Evolutionary conservation across 1,140 invertebrate species (phyloP), one percentile per base, ranked within the genome.

Genomic region (Homarus americanus): DNA sequence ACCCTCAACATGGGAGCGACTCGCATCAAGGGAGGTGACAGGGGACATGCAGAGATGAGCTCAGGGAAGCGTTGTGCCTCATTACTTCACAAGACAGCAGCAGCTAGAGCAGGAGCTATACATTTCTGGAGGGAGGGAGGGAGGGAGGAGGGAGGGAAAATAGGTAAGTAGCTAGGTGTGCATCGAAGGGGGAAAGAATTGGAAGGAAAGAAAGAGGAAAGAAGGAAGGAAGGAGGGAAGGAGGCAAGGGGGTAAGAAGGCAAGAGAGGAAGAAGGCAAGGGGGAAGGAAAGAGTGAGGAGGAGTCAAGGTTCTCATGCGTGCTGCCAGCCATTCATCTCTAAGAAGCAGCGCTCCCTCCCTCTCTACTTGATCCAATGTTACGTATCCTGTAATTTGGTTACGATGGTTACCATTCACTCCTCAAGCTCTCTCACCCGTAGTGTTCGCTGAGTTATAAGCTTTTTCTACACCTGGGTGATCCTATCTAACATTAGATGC

Each of bases 61-160:
- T 69, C 63, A 69, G 28, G 63, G n/a, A 32, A 32, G 32, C 66
- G 40, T 38, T 32, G 7, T 36, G 82, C 36, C 63, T 72, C 82
- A 84, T 84, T 84, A 69, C 82, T 38, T 24, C 63, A 72, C 38
- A 73, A 44, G 80, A 83, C 36, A 83, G 80, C 80, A 69, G 41
- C 80, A 5, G 41, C 49, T 38, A 24, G 15, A 75, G 15, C 5
- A 44, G 76, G 17, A n/a, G 76, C 36, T 28, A 58, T n/a, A n/a
- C n/a, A n/a, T n/a, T n/a, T n/a, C n/a, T n/a, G n/a, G n/a, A n/a
- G 63, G 20, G n/a, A n/a, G 28, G 36, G 80, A 38, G 41, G 38
- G n/a, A 24, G 28, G 49, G 58, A 3, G 1, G 49, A 10, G 32
- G 58, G 79, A 34, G 44, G 28, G 24, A 44, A 58, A 44, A n/a